These are phyloP conservation scores for Picathartes gymnocephalus DNA, from an alignment of 2,113 vertebrate species.

Conservation along the genomic window DNA sequence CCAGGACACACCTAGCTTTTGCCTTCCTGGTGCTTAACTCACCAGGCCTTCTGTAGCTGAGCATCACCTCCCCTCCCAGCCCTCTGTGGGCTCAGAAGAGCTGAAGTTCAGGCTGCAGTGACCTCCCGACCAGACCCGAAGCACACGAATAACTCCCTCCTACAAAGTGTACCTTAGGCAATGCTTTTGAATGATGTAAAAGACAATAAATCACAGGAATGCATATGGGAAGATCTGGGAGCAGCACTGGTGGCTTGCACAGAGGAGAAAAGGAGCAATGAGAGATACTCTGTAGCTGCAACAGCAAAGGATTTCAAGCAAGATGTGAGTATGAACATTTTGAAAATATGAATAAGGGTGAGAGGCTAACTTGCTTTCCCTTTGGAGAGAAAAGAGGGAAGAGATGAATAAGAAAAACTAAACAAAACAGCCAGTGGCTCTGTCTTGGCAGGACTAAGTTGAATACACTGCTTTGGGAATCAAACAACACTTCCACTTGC, in stretches of 20 bases:
- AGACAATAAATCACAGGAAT: not conserved
- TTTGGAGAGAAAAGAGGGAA: not conserved
- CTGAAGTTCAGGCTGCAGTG: not conserved
- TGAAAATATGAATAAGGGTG: not conserved
- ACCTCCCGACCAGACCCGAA: not conserved
- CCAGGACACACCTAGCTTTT: not conserved
- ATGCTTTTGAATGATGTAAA: not conserved
- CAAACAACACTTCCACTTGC: not conserved
- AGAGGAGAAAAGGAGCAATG: not conserved
- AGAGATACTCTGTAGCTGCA: not conserved
- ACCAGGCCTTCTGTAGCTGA: not conserved
- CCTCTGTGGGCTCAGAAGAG: not conserved
- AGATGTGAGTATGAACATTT: not conserved
- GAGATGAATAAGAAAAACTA: not conserved
- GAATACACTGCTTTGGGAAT: not conserved
- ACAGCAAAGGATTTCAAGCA: not conserved
- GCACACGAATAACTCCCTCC: not conserved
- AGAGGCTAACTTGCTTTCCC: not conserved
- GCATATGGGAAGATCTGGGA: not conserved
- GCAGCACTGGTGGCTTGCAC: not conserved
- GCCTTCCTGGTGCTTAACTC: not conserved
- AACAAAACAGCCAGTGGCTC: not conserved
- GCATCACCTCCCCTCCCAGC: not conserved
- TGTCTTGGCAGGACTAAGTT: not conserved
- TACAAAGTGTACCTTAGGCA: fast-evolving